phyloP scores from a whole-genome alignment of 1,140 invertebrate genomes.

The Drosophila quadrilineata region DNA sequence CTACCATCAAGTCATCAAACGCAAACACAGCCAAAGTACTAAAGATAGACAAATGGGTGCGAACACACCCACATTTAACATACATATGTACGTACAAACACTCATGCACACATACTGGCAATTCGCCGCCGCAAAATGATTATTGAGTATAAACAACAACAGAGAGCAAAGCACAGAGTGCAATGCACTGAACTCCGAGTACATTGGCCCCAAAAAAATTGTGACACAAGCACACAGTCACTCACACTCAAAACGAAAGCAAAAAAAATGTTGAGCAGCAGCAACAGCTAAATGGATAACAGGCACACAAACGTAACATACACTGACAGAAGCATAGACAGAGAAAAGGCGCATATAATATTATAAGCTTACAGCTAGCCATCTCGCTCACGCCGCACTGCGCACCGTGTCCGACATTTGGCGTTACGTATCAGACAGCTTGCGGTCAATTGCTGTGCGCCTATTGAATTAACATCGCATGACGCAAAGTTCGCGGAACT shows the following conservation, averaged over 20 bases:
- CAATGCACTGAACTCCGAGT: conserved; percentile 60
- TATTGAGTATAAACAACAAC: background rate
- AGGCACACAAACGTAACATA: conserved; percentile 22
- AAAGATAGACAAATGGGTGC: too few species aligned
- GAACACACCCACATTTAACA: too few species aligned
- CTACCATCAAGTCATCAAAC: too few species aligned
- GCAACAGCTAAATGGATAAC: conserved; percentile 26
- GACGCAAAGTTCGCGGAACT: conserved; percentile 76
- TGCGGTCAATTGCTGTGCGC: conserved; percentile 42
- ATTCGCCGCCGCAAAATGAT: conserved; percentile 16
- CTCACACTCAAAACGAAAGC: background rate
- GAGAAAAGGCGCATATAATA: conserved; percentile 19
- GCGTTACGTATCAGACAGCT: conserved; percentile 58
- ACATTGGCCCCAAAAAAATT: conserved; percentile 54
- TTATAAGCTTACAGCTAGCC: conserved; percentile 46
- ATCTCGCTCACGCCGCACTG: conserved; percentile 44
- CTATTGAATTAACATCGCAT: conserved; percentile 77
- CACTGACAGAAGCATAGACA: conserved; percentile 1
- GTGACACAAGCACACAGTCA: conserved; percentile 1
- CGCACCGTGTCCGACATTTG: conserved; percentile 37
- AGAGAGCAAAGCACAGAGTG: conserved; percentile 30
- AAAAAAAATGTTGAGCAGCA: background rate
- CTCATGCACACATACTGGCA: background rate
- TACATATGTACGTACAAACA: background rate
- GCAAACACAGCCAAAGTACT: too few species aligned